These are phyloP conservation scores for Myotis vivesi DNA, from an alignment of 2,797 vertebrate genomes.

Conservation along the genomic window DNA sequence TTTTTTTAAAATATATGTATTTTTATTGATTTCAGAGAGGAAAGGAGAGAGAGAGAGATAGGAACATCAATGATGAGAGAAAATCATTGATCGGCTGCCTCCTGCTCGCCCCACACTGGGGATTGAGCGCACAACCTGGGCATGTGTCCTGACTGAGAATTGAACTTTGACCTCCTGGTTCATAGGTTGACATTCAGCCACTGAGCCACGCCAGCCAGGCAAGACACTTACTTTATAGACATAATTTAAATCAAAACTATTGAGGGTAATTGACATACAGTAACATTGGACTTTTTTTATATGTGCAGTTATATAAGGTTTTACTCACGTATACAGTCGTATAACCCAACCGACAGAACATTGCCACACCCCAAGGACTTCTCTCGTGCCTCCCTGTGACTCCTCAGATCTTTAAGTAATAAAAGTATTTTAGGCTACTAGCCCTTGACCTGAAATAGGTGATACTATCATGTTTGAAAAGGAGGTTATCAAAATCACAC, in stretches of 20 bases:
- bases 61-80: too few relatives aligned
- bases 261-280: neutral
- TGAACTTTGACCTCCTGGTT: too few relatives aligned
- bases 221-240: neutral
- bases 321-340: neutral
- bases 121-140: too few relatives aligned
- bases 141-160: too few relatives aligned
- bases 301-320: neutral
- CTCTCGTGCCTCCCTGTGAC: neutral
- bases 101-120: too few relatives aligned
- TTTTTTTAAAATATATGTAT: too few relatives aligned
- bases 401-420: neutral
- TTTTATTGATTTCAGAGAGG: too few relatives aligned
- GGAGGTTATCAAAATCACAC: neutral
- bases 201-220: too few relatives aligned
- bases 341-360: neutral
- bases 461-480: neutral
- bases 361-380: neutral
- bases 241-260: neutral
- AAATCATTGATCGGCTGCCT: too few relatives aligned
- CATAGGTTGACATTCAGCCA: too few relatives aligned
- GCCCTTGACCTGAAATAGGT: neutral
- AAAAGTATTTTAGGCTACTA: neutral
- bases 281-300: neutral
- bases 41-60: too few relatives aligned